These are phyloP conservation scores for Augochlora pura DNA, from an alignment of 1,140 invertebrate species.

Conservation along the genomic window DNA sequence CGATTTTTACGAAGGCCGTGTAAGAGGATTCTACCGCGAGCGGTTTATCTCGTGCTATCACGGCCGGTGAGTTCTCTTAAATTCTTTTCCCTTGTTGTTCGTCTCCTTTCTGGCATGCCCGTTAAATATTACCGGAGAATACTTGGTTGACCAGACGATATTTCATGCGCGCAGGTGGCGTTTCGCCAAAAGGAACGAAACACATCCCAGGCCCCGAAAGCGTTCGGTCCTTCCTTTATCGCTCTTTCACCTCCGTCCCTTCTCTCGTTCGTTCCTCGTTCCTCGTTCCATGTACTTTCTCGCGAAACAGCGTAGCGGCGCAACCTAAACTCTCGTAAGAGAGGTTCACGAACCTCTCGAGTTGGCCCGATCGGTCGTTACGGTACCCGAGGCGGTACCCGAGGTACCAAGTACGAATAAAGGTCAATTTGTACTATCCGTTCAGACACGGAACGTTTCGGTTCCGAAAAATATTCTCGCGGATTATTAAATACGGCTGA, in stretches of 20 bases:
- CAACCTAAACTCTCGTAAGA: constrained; percentile 48
- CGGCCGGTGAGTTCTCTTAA: constrained; percentile 35
- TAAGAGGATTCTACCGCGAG: constrained; percentile 35
- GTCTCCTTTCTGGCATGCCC: constrained; percentile 26
- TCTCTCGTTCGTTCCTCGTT: neutral
- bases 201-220: neutral
- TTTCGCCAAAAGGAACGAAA: constrained; percentile 59
- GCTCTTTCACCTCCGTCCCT: neutral
- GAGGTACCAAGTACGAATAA: too few relatives aligned
- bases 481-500: too few relatives aligned
- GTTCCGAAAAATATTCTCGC: too few relatives aligned
- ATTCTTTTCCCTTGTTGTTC: constrained; percentile 24
- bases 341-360: constrained; percentile 51
- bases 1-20: constrained; percentile 43
- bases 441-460: too few relatives aligned
- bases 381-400: constrained; percentile 49
- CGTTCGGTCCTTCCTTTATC: constrained; percentile 13
- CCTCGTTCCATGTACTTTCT: neutral
- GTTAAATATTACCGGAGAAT: constrained; percentile 57
- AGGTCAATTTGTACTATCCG: too few relatives aligned
- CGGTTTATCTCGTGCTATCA: constrained; percentile 49
- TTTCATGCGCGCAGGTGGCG: constrained; percentile 65
- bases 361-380: constrained; percentile 57
- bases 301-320: constrained; percentile 15
- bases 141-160: constrained; percentile 49